A percentile compares a stretch with the other conserved stretches of the same genome.
Conservation (phyloP, 1,140 invertebrate species). For the Psilanteris sp. region DNA sequence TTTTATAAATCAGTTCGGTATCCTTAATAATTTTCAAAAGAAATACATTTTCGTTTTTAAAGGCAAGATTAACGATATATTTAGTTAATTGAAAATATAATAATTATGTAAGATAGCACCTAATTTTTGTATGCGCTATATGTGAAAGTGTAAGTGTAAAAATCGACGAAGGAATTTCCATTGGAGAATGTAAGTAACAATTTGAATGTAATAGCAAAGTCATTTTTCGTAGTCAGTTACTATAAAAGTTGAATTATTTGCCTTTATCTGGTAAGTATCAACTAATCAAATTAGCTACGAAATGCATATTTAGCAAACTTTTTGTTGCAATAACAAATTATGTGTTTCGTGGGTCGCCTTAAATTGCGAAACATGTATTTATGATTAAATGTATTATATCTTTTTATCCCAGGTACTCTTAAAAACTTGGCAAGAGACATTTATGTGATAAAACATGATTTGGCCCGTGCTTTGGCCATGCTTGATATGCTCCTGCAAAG, state of each 20-base stretch:
- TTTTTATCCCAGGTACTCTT: constrained; percentile 38
- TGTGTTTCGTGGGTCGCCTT: constrained; percentile 58
- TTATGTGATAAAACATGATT: constrained; percentile 41
- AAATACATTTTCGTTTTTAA: constrained; percentile 31
- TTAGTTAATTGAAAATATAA: too few relatives aligned
- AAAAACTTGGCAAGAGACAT: constrained; percentile 39
- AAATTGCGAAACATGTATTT: constrained; percentile 18
- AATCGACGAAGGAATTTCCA: constrained; percentile 7
- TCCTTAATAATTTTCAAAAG: constrained; percentile 26
- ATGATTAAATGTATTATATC: constrained; percentile 5
- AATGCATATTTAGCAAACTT: constrained; percentile 20
- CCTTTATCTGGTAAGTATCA: constrained; percentile 33
- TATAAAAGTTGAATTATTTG: too few relatives aligned
- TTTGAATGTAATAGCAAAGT: constrained; percentile 24
- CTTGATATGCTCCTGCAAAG: constrained; percentile 48
- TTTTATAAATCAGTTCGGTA: constrained; percentile 1
- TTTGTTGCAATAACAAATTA: constrained; percentile 15
- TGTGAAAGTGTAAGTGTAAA: constrained; percentile 54
- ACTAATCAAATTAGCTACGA: constrained; percentile 34
- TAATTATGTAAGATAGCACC: too few relatives aligned
- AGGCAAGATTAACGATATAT: too few relatives aligned
- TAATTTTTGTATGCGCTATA: too few relatives aligned
- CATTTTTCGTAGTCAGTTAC: neutral
- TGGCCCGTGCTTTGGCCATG: constrained; percentile 47
- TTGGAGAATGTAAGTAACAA: constrained; percentile 40